Conservation (phyloP, 2,113 vertebrate genomes). For the Callospermophilus lateralis region DNA sequence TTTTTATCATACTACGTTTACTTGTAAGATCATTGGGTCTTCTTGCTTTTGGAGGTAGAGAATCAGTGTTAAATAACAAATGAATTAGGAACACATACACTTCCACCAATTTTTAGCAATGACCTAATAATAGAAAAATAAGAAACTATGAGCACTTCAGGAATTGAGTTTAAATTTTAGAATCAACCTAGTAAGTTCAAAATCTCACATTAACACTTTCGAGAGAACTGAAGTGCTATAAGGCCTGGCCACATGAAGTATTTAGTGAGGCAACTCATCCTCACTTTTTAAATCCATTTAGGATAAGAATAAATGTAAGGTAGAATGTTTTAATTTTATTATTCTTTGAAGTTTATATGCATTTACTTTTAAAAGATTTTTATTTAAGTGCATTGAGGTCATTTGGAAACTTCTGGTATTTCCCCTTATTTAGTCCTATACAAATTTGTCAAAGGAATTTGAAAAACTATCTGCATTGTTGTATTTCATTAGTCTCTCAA, state of each 20-base stretch:
- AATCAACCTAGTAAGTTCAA: neutral
- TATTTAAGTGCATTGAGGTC: neutral
- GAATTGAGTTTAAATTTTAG: neutral
- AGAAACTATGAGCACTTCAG: neutral
- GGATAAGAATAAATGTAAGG: constrained; percentile 10
- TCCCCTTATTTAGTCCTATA: neutral
- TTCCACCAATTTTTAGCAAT: neutral
- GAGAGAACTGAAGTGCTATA: neutral
- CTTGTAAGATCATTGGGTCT: neutral
- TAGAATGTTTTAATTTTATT: neutral
- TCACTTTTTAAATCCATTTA: neutral
- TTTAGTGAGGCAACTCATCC: neutral
- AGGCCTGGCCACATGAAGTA: neutral
- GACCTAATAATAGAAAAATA: neutral
- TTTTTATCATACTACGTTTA: neutral
- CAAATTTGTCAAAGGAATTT: constrained; percentile 3
- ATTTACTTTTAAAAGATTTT: neutral
- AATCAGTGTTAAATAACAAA: neutral
- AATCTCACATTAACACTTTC: neutral
- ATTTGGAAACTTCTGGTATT: neutral
- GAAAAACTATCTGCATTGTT: neutral
- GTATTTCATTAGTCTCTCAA: constrained; percentile 29
- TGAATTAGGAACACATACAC: neutral
- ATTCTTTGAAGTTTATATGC: neutral
- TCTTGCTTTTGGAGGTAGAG: neutral